Evolutionary conservation across 1,140 invertebrate species (phyloP).

Genomic region (Panonychus citri): DNA sequence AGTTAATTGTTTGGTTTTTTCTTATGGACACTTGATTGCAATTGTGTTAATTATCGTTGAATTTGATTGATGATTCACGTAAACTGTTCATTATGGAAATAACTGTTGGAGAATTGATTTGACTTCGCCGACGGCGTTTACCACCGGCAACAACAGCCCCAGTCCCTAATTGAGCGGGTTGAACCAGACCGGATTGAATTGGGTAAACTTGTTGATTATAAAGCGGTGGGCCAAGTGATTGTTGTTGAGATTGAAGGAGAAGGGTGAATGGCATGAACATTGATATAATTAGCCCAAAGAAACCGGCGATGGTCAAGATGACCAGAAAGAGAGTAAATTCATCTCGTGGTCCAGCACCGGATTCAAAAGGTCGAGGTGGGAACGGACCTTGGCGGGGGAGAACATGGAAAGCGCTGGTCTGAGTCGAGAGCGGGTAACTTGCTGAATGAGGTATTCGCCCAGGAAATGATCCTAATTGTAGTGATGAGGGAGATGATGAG

Average conservation of each 20-base stretch:
- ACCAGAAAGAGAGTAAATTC: conserved; percentile 7
- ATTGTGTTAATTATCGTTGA: too few relatives aligned
- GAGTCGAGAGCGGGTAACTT: background rate
- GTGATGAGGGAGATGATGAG: background rate
- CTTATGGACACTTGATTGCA: too few relatives aligned
- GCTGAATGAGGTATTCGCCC: background rate
- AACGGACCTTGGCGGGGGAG: background rate
- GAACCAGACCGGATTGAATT: too few relatives aligned
- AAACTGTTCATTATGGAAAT: too few relatives aligned
- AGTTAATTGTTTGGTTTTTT: too few relatives aligned
- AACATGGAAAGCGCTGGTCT: background rate
- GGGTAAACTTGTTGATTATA: too few relatives aligned
- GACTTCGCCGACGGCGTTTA: too few relatives aligned
- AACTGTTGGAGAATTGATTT: too few relatives aligned
- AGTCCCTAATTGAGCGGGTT: too few relatives aligned
- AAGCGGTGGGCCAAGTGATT: too few relatives aligned
- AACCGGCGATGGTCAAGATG: conserved; percentile 3
- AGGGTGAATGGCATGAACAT: conserved; percentile 8
- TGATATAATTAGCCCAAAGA: conserved; percentile 5
- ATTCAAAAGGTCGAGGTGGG: background rate
- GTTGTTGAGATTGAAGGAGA: background rate
- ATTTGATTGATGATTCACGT: too few relatives aligned
- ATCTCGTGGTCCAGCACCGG: background rate
- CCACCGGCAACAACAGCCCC: too few relatives aligned
- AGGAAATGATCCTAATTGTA: background rate